Evolutionary conservation across 37 sponge, comb jelly and placozoan genomes (phyloP).

Genomic region (Theonella swinhoei): DNA sequence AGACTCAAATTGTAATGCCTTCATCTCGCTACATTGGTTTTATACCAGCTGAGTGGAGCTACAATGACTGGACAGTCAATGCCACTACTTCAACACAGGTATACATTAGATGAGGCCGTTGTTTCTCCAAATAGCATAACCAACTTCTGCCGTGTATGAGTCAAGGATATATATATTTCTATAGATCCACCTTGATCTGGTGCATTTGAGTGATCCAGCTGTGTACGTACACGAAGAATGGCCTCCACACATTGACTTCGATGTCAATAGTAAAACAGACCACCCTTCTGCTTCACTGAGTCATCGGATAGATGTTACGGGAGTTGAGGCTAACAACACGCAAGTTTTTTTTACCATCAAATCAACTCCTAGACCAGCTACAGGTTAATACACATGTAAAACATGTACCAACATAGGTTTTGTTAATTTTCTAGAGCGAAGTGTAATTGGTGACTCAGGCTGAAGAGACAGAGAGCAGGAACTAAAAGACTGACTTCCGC

Average conservation of each 20-base stretch:
- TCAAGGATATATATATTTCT: too few species aligned
- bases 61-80: neutral
- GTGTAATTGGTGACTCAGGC: too few species aligned
- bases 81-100: neutral
- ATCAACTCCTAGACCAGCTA: neutral
- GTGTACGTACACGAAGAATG: too few species aligned
- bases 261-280: neutral
- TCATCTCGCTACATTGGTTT: neutral
- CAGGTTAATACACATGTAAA: too few species aligned
- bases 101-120: too few species aligned
- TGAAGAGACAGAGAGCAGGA: constrained; percentile 5
- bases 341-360: neutral
- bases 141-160: too few species aligned
- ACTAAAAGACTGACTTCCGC: constrained; percentile 45
- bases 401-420: too few species aligned
- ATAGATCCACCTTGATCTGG: too few species aligned
- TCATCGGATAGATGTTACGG: neutral
- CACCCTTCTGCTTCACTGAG: neutral
- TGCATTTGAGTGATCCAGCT: too few species aligned
- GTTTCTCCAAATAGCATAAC: too few species aligned
- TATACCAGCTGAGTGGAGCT: neutral
- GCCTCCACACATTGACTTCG: neutral
- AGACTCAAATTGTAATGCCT: neutral
- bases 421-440: too few species aligned
- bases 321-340: neutral